Base-by-base conservation (phyloP, 2,113 vertebrate genomes). In the Oncorhynchus tshawytscha region DNA sequence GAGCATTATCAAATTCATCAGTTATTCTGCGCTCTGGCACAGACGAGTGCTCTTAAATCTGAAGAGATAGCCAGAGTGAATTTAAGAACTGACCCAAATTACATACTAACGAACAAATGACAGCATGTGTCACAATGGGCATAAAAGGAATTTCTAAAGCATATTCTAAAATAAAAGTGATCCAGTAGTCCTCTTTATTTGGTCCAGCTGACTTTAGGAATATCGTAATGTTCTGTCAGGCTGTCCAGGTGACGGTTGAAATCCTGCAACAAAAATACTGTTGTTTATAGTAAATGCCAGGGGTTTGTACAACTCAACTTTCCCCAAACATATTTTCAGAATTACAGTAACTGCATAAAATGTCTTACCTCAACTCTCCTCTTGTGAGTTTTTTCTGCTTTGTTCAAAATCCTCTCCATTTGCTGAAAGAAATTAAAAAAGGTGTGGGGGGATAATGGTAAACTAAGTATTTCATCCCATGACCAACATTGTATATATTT, bases 131-230 rank as follows among this genome's bases (percentile, higher is more conserved):
- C 29, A 45, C 39, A n/a, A 69, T 20, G 25, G 57, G 12, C 64
- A 57, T 34, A 71, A 34, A 67, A 72, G n/a, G 15, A 62, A 69
- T 22, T 27, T 15, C 11, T 24, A 68, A 27, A 0, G 57, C 57
- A 59, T 16, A n/a, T 39, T 11, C 16, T 18, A 74, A 59, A 29
- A 49, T 2, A 62, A 45, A 45, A 71, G 5, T 0, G 76, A 24
- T 34, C 0, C 64, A 1, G 13, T 29, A 29, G 48, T 75, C 74
- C 27, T 80, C 54, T 78, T 95, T 93, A 99, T 87, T 99, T 99
- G 0, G 98, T 99, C 98, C 98, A 99, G 95, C 98, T 99, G 95
- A 99, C 98, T 94, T 99, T 99, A 8, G 98, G 97, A 83, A 99
- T 99, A 85, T 99, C 98, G 0, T 98, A 99, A 91, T 99, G 98